Base-by-base conservation (phyloP, 2,888 invertebrate species). In the Latrodectus hesperus region DNA sequence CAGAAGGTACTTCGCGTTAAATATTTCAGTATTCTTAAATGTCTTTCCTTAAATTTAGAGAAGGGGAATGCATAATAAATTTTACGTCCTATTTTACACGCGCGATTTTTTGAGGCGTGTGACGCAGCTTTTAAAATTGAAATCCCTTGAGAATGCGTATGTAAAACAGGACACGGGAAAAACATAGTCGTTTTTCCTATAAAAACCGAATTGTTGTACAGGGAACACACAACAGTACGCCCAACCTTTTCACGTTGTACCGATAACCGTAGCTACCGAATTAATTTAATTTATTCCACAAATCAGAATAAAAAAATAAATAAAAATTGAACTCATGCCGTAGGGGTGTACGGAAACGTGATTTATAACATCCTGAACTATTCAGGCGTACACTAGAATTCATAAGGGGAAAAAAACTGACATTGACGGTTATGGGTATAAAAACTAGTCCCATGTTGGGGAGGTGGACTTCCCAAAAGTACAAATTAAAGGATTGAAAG, bases 221-320 rank as follows among this genome's bases (percentile, higher is more conserved):
- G 11, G 60, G n/a, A 60, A 5, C 0, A 1, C n/a, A 16, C n/a
- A 60, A 12, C 60, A 60, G 60, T 60, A 16, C 60, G 11, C 12
- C 60, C 12, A 16, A 60, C 11, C 12, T 12, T 22, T 16, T 60
- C n/a, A 16, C 60, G 60, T 6, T 12, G 60, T 38, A 38, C 38
- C 38, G 5, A 38, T 38, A 38, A 38, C 60, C 12, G 60, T 60
- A 60, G n/a, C 60, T 60, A 16, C n/a, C 79, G 55, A 76, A 86
- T 64, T 86, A 86, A 80, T 86, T 86, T 73, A 86, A 86, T 86
- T 86, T 80, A 70, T 52, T 68, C 67, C 68, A 17, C 80, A 80
- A 80, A 86, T 86, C 85, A 80, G 60, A 12, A 60, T 60, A 60
- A 60, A 60, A 60, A 22, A 22, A n/a, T n/a, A n/a, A 22, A 22